Conservation (phyloP, 2,113 vertebrate species). For the Vulpes lagopus region DNA sequence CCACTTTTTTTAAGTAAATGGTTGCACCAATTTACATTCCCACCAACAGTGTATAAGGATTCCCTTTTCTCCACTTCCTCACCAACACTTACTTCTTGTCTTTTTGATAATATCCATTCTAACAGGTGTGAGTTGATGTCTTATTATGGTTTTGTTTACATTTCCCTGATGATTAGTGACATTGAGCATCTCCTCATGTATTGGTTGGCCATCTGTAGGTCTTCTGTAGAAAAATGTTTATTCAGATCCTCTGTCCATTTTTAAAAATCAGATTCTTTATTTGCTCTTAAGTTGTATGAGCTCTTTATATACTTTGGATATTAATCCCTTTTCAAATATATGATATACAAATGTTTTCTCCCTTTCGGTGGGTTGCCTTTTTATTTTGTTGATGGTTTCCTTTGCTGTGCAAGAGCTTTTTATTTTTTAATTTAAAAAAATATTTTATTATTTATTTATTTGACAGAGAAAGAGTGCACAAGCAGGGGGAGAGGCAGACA, state of each 20-base stretch:
- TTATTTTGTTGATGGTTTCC: not conserved
- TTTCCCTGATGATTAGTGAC: not conserved
- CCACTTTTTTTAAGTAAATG: not conserved
- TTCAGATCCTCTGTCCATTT: not conserved
- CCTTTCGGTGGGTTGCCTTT: not conserved
- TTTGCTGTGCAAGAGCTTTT: not conserved
- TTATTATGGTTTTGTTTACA: not conserved
- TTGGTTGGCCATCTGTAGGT: not conserved
- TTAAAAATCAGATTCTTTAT: not conserved
- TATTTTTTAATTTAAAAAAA: no score
- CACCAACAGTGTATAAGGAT: not conserved
- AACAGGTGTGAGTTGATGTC: not conserved
- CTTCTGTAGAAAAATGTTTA: not conserved
- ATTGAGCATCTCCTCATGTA: not conserved
- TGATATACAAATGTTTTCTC: not conserved
- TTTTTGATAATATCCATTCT: not conserved
- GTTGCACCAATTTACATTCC: not conserved
- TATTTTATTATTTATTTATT: no score
- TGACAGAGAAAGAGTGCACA: no score
- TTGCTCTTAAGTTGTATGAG: not conserved
- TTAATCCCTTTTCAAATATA: not conserved
- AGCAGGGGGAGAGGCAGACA: no score
- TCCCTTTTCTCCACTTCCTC: not conserved
- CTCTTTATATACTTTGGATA: not conserved
- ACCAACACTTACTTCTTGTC: not conserved